phyloP scores from a whole-genome alignment of 2,113 vertebrate species.

The Bungarus multicinctus region DNA sequence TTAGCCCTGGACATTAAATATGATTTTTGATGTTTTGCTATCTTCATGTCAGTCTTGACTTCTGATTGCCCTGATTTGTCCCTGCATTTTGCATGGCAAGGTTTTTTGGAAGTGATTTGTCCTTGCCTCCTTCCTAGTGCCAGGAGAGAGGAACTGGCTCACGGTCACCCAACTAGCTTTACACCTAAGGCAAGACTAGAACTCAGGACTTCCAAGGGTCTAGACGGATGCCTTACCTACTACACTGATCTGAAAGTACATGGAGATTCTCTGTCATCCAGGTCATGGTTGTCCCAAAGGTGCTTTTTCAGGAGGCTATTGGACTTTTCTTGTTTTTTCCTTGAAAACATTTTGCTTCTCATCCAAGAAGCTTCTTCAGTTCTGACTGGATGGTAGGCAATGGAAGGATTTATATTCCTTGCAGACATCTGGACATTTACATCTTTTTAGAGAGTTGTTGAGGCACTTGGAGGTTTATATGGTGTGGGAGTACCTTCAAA shows the following conservation, averaged over 20 bases:
- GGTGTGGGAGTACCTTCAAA: no score
- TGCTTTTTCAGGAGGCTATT: no score
- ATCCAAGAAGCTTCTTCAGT: no score
- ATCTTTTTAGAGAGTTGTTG: no score
- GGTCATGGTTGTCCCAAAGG: no score
- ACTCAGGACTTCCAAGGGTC: neutral
- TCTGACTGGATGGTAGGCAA: no score
- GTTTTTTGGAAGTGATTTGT: neutral
- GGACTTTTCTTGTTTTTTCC: no score
- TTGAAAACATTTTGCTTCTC: no score
- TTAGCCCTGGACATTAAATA: neutral
- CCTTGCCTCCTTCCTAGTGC: neutral
- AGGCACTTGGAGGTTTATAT: no score
- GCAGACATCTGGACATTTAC: no score
- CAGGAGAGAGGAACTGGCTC: neutral
- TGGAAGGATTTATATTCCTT: no score
- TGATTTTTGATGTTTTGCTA: neutral
- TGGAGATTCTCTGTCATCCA: no score
- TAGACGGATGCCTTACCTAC: neutral
- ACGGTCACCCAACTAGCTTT: neutral
- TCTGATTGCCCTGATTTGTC: neutral
- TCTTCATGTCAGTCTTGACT: neutral
- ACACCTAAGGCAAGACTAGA: neutral
- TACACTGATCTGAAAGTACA: neutral
- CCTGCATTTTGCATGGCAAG: neutral